phyloP scores from a whole-genome alignment of 2,888 invertebrate species.

The Anticlea derivata region DNA sequence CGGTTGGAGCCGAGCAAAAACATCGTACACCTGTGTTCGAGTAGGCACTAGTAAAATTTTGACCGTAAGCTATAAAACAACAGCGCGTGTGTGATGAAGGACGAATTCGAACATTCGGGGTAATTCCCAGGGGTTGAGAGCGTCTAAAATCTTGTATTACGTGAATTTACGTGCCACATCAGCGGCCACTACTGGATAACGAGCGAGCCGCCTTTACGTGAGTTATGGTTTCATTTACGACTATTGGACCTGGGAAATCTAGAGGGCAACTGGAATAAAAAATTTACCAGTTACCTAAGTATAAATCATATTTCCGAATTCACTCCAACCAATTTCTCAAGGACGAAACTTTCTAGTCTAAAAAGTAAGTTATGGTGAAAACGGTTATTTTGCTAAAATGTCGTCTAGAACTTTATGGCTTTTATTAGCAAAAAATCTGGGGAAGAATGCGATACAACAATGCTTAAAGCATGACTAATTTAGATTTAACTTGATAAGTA shows the following conservation, averaged over 20 bases:
- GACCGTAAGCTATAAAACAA: slow-evolving; percentile 64
- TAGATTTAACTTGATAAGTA: slow-evolving; percentile 34
- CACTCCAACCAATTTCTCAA: slow-evolving; percentile 9
- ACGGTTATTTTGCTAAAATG: slow-evolving; percentile 18
- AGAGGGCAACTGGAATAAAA: slow-evolving; percentile 32
- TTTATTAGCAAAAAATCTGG: slow-evolving; percentile 23
- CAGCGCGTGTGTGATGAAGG: slow-evolving; percentile 63
- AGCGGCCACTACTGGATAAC: slow-evolving; percentile 67
- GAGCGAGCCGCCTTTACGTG: slow-evolving; percentile 59
- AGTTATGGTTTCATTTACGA: slow-evolving; percentile 66
- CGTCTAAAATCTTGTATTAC: slow-evolving; percentile 67
- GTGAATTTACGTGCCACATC: slow-evolving; percentile 69
- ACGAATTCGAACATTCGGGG: slow-evolving; percentile 63
- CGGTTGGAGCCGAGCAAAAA: slow-evolving; percentile 12
- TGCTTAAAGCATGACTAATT: slow-evolving; percentile 35
- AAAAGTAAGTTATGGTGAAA: slow-evolving; percentile 25
- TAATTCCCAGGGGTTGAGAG: slow-evolving; percentile 59
- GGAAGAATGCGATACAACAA: slow-evolving; percentile 29
- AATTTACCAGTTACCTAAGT: too few relatives aligned
- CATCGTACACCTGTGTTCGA: slow-evolving; percentile 52
- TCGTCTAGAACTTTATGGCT: slow-evolving; percentile 26
- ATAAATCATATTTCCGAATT: slow-evolving; percentile 19
- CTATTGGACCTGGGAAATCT: slow-evolving; percentile 47
- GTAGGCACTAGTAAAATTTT: slow-evolving; percentile 47
- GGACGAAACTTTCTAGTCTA: neutral